These are phyloP conservation scores for Macrotis lagotis DNA, from an alignment of 2,113 vertebrate genomes.

Conservation along the genomic window DNA sequence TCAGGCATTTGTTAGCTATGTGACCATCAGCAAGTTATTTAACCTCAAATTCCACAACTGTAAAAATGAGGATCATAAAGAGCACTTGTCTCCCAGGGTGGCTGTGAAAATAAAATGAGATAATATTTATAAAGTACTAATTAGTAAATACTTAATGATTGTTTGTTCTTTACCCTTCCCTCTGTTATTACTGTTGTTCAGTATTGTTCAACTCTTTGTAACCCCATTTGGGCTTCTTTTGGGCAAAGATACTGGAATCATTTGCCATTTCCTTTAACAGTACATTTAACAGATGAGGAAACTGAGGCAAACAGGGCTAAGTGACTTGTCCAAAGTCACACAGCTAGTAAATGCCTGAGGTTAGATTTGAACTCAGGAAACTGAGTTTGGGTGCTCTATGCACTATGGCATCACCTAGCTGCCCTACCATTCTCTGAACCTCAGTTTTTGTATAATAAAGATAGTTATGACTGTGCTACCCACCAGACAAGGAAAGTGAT, in stretches of 20 bases:
- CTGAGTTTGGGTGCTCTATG: not conserved
- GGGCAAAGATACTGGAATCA: not conserved
- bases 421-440: not conserved
- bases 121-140: not conserved
- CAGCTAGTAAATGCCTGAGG: not conserved
- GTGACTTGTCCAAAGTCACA: not conserved
- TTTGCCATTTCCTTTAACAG: not conserved
- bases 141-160: not conserved
- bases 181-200: not conserved
- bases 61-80: not conserved
- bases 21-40: not conserved
- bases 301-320: not conserved
- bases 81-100: not conserved
- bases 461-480: not conserved
- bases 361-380: not conserved
- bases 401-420: not conserved
- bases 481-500: not conserved
- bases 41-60: not conserved
- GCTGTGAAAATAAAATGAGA: not conserved
- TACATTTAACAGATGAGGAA: not conserved
- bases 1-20: not conserved
- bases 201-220: not conserved
- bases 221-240: not conserved
- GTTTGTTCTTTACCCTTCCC: not conserved
- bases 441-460: not conserved